These are phyloP conservation scores for Macaca mulatta DNA, from an alignment of 2,113 vertebrate genomes.

Conservation along the genomic window DNA sequence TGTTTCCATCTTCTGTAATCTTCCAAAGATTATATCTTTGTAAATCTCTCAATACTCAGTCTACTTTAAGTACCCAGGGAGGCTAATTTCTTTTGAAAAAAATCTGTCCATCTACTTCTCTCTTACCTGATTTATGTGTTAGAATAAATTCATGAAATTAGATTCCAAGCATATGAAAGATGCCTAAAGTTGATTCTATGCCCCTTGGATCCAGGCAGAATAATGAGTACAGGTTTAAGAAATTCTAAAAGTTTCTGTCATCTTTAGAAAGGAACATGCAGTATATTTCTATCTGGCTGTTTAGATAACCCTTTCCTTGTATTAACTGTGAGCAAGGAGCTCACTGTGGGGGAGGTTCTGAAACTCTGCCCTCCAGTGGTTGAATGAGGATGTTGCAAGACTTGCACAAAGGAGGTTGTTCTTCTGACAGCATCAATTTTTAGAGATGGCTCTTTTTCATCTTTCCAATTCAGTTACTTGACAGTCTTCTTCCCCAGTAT, in stretches of 20 bases:
- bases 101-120: constrained; percentile 9
- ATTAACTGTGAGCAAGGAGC: not conserved
- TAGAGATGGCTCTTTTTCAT: constrained; percentile 50
- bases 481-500: not conserved
- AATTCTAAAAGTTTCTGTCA: constrained; percentile 21
- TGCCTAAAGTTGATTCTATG: constrained; percentile 39
- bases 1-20: constrained; percentile 58
- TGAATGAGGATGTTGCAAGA: constrained; percentile 52
- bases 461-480: constrained; percentile 35
- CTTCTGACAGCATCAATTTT: constrained; percentile 58
- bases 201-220: not conserved
- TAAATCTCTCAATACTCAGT: constrained; percentile 56
- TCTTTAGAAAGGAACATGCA: constrained; percentile 7
- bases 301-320: constrained; percentile 39
- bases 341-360: not conserved
- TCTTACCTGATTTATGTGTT: constrained; percentile 59
- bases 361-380: not conserved
- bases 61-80: constrained; percentile 9
- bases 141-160: constrained; percentile 52
- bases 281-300: constrained; percentile 37
- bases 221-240: constrained; percentile 59
- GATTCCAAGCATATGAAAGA: constrained; percentile 55
- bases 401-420: constrained; percentile 60
- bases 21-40: constrained; percentile 4
- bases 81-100: constrained; percentile 14